Evolutionary conservation across 2,113 vertebrate genomes (phyloP).

Genomic region (Triplophysa siluroides): DNA sequence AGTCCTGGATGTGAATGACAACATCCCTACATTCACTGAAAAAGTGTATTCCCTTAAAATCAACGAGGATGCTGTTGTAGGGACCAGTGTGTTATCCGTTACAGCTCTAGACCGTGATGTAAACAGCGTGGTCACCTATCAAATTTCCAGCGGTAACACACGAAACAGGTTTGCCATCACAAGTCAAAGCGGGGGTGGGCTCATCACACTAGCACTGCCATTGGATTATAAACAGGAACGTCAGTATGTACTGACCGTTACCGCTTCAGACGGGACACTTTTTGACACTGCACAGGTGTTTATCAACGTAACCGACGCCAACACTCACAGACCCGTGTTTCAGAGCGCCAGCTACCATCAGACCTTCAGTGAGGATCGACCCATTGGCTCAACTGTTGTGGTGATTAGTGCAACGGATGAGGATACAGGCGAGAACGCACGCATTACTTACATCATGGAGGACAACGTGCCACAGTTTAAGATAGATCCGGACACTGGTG

Average conservation of each 20-base stretch:
- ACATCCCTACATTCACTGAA: slow-evolving; percentile 89
- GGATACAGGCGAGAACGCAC: slow-evolving; percentile 92
- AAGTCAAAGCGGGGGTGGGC: slow-evolving; percentile 92
- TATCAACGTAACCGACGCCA: slow-evolving; percentile 95
- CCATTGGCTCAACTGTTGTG: slow-evolving; percentile 85
- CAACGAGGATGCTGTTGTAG: slow-evolving; percentile 90
- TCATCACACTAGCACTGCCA: slow-evolving; percentile 89
- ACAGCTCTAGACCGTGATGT: slow-evolving; percentile 88
- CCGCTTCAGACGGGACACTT: slow-evolving; percentile 90
- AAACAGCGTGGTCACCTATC: slow-evolving; percentile 95
- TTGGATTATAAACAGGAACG: slow-evolving; percentile 97
- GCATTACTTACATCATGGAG: slow-evolving; percentile 91
- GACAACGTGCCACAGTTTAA: slow-evolving; percentile 92
- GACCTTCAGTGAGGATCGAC: slow-evolving; percentile 83
- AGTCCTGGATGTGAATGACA: slow-evolving; percentile 92
- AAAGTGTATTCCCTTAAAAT: slow-evolving; percentile 87
- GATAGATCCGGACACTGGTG: slow-evolving; percentile 87
- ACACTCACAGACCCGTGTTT: slow-evolving; percentile 94
- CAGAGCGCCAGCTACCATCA: slow-evolving; percentile 91
- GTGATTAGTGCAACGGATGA: slow-evolving; percentile 90
- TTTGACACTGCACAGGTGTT: slow-evolving; percentile 89
- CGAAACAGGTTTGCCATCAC: slow-evolving; percentile 95
- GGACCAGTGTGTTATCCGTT: slow-evolving; percentile 89
- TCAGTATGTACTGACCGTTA: slow-evolving; percentile 90
- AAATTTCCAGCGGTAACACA: slow-evolving; percentile 96